These are phyloP conservation scores for Dromococcyx pavoninus DNA, from an alignment of 2,797 vertebrate species.

Conservation along the genomic window DNA sequence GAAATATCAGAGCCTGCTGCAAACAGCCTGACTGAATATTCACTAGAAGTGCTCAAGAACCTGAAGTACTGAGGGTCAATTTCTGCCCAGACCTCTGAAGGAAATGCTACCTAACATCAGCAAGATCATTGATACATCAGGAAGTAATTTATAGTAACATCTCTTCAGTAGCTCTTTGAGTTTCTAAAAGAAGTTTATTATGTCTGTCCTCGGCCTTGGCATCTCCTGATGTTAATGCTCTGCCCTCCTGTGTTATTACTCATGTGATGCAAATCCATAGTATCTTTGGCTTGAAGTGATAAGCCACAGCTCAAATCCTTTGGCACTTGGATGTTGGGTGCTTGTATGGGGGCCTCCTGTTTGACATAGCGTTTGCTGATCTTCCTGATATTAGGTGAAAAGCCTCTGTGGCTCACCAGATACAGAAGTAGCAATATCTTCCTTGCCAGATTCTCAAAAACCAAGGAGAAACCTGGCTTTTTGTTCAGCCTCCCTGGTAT, in stretches of 20 bases:
- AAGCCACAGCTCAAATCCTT: neutral
- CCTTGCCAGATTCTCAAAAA: neutral
- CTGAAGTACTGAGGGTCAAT: neutral
- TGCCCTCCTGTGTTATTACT: neutral
- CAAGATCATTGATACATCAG: neutral
- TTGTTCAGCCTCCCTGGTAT: neutral
- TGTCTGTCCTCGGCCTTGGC: neutral
- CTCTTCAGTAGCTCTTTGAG: neutral
- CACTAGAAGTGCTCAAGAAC: neutral
- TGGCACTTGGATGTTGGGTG: neutral
- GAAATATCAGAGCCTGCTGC: conserved; percentile 12
- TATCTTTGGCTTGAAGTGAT: neutral
- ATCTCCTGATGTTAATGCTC: neutral
- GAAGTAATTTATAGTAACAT: neutral
- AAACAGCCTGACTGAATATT: neutral
- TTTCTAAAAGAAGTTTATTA: neutral
- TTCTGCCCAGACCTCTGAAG: neutral
- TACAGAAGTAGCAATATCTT: neutral
- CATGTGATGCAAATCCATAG: neutral
- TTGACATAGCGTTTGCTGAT: neutral
- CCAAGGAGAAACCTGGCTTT: neutral
- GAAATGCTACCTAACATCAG: neutral
- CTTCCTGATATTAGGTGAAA: neutral
- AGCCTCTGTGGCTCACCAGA: neutral
- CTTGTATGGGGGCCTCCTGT: neutral